Evolutionary conservation across 2,113 vertebrate genomes (phyloP).

Genomic region (Reinhardtius hippoglossoides): DNA sequence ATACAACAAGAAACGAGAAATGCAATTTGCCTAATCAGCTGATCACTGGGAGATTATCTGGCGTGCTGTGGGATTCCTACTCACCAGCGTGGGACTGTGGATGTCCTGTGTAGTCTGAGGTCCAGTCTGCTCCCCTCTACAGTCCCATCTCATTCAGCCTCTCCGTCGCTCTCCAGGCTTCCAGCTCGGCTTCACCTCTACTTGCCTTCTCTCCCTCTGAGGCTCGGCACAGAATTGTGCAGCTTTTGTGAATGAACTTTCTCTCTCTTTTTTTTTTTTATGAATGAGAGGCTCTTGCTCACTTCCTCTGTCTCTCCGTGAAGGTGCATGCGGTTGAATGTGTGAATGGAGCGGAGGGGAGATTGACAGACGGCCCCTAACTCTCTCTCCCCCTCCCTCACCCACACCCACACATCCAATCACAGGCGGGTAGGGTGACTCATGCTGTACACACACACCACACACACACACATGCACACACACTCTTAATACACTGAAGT

Average conservation of each 20-base stretch:
- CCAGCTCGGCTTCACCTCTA: conserved; percentile 49
- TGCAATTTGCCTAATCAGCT: neutral
- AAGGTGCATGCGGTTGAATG: conserved; percentile 85
- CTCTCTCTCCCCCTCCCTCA: conserved; percentile 68
- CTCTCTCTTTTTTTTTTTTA: conserved; percentile 73
- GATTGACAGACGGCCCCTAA: conserved; percentile 86
- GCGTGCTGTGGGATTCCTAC: conserved; percentile 18
- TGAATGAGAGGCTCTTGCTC: conserved; percentile 83
- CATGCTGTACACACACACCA: conserved; percentile 83
- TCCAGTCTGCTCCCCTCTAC: conserved; percentile 39
- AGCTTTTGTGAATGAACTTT: conserved; percentile 93
- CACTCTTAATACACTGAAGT: conserved; percentile 75
- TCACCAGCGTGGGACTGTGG: conserved; percentile 62
- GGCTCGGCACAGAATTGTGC: conserved; percentile 63
- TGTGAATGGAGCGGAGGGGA: conserved; percentile 89
- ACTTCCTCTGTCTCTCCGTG: conserved; percentile 59
- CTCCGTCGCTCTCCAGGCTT: conserved; percentile 28
- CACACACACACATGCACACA: conserved; percentile 54
- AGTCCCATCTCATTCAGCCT: conserved; percentile 31
- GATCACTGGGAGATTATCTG: neutral
- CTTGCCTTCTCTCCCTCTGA: conserved; percentile 43
- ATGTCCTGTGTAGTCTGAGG: conserved; percentile 44
- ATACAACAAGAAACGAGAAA: neutral
- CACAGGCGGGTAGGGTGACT: conserved; percentile 83
- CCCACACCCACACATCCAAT: conserved; percentile 83